Evolutionary conservation across 1,140 invertebrate genomes (phyloP).

Genomic region (Trachymyrmex septentrionalis): DNA sequence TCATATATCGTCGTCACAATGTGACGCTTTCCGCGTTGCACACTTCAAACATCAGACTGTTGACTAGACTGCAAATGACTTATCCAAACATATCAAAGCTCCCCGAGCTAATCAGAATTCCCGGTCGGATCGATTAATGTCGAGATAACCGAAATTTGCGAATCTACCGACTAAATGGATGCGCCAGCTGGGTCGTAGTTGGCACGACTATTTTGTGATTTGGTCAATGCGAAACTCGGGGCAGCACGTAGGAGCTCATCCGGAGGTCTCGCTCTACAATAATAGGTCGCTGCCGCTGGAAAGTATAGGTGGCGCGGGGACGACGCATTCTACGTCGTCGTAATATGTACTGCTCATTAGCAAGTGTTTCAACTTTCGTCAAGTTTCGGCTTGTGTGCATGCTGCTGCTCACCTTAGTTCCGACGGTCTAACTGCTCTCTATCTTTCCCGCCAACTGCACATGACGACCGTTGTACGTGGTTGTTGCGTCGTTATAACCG

Average conservation of each 20-base stretch:
- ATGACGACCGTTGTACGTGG: conserved; percentile 47
- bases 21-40: conserved; percentile 4
- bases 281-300: conserved; percentile 25
- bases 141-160: conserved; percentile 30
- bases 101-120: conserved; percentile 45
- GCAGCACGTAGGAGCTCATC: conserved; percentile 70
- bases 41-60: conserved; percentile 32
- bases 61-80: conserved; percentile 52
- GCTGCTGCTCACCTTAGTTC: conserved; percentile 40
- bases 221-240: conserved; percentile 67
- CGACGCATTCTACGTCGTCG: conserved; percentile 59
- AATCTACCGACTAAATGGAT: conserved; percentile 15
- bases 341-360: conserved; percentile 82
- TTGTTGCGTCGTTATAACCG: conserved; percentile 50
- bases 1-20: conserved; percentile 19
- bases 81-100: conserved; percentile 49
- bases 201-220: conserved; percentile 67
- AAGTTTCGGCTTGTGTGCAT: conserved; percentile 70
- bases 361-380: conserved; percentile 80
- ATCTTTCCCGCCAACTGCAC: conserved; percentile 57
- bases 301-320: conserved; percentile 1
- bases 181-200: neutral
- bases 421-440: conserved; percentile 43
- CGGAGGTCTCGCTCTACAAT: conserved; percentile 73
- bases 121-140: conserved; percentile 44